Evolutionary conservation across 2,797 vertebrate species (phyloP).

Genomic region (Platyrinchus mystaceus): DNA sequence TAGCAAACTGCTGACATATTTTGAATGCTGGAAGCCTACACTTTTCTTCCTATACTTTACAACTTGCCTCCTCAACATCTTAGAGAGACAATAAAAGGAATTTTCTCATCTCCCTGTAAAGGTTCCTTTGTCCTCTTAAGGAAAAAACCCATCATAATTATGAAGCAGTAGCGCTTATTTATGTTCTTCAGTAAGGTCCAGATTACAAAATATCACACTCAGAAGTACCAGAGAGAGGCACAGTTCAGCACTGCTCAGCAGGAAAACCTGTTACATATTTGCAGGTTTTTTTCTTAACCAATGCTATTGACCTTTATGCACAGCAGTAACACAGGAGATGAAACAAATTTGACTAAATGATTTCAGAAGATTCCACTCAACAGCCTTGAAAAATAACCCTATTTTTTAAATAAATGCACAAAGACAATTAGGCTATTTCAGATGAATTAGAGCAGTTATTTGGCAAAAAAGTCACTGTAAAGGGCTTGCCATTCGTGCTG

Average conservation of each 20-base stretch:
- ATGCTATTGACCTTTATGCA: neutral
- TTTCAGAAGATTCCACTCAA: neutral
- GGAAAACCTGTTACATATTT: neutral
- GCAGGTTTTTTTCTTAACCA: neutral
- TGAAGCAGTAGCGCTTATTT: neutral
- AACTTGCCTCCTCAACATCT: neutral
- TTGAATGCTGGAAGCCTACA: neutral
- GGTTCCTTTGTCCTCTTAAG: neutral
- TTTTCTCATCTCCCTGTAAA: neutral
- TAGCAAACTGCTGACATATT: neutral
- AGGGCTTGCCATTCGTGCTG: neutral
- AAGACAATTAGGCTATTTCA: neutral
- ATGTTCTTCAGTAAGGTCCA: neutral
- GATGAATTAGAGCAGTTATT: neutral
- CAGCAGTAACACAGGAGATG: neutral
- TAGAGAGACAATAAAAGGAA: neutral
- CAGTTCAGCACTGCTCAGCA: neutral
- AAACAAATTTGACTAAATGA: neutral
- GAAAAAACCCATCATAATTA: neutral
- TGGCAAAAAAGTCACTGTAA: neutral
- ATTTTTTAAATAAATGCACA: constrained; percentile 1
- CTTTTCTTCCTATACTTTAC: neutral
- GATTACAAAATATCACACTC: neutral
- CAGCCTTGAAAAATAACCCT: neutral
- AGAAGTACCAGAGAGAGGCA: neutral